Evolutionary conservation across 2,113 vertebrate genomes (phyloP).

Genomic region (Pteruthius melanotis): DNA sequence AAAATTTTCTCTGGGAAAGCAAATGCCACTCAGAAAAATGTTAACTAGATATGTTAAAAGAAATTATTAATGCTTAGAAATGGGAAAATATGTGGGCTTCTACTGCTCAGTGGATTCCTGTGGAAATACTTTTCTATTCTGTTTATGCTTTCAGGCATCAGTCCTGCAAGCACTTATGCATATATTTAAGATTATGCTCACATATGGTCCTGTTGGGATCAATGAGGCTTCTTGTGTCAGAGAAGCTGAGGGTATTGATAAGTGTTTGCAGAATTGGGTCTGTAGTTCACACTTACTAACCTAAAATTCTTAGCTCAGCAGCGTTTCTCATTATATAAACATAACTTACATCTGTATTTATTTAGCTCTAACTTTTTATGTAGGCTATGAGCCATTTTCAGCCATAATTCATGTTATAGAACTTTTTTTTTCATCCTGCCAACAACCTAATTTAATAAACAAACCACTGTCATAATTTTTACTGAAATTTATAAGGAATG

Average conservation of each 20-base stretch:
- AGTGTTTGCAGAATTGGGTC: conserved; percentile 58
- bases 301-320: conserved; percentile 70
- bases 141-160: conserved; percentile 41
- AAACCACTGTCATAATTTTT: conserved; percentile 62
- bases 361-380: conserved; percentile 67
- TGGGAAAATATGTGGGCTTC: background rate
- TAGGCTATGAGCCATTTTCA: conserved; percentile 55
- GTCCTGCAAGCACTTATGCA: conserved; percentile 42
- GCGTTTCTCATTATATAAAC: conserved; percentile 70
- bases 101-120: background rate
- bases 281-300: conserved; percentile 68
- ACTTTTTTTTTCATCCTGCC: conserved; percentile 57
- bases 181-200: conserved; percentile 49
- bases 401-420: conserved; percentile 62
- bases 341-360: conserved; percentile 66
- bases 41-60: conserved; percentile 12
- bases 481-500: conserved; percentile 49
- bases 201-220: conserved; percentile 54
- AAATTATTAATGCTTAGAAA: conserved; percentile 44
- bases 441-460: conserved; percentile 73
- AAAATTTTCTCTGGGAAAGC: conserved; percentile 52
- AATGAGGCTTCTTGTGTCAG: conserved; percentile 54
- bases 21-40: conserved; percentile 36
- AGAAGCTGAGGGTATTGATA: conserved; percentile 56
- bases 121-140: conserved; percentile 43